Evolutionary conservation across 2,113 vertebrate species (phyloP), one percentile per base, ranked within the genome.

Genomic region (Cyprinodon brontotheroides): DNA sequence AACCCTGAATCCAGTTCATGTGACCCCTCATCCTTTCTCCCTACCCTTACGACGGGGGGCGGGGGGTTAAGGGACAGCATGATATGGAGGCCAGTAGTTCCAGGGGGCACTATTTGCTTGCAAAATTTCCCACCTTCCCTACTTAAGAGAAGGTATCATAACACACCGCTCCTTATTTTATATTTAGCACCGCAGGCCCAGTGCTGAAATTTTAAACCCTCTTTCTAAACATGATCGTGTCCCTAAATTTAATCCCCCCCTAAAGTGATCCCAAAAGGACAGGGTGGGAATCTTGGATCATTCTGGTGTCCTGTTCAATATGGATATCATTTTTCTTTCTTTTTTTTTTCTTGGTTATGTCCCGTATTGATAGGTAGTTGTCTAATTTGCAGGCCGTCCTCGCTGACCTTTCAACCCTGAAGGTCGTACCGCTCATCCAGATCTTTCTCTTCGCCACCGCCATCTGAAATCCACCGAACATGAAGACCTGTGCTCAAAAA

Each of bases 361-460:
- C 29, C 29, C 29, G 59, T 17, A 38, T 40, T 37, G 6, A n/a
- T 20, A n/a, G 22, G 11, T 14, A 29, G 11, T 48, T 61, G 38
- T 72, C 74, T 80, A 0, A 48, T 37, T 29, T 82, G 61, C 94
- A 99, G 98, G 98, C 98, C 70, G 97, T 99, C 86, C 97, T 99
- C 82, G 98, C 98, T 75, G 98, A 99, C 86, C 96, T 99, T 86
- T 99, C 98, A 15, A 99, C 98, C 57, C 92, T 99, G 85, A 98
- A 98, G 95, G 98, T 99, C 83, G 97, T 99, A 94, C 98, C 98
- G 66, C 97, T 99, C 92, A 96, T 99, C 92, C 98, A 99, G 80
- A 97, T 98, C 93, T 98, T 99, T 89, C 92, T 99, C 29, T 99
- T 98, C 80, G 97, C 96, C 75, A 96, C 95, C 63, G 88, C 95